These are phyloP conservation scores for Melanostoma scalare DNA, from an alignment of 2,888 invertebrate species.

Conservation along the genomic window DNA sequence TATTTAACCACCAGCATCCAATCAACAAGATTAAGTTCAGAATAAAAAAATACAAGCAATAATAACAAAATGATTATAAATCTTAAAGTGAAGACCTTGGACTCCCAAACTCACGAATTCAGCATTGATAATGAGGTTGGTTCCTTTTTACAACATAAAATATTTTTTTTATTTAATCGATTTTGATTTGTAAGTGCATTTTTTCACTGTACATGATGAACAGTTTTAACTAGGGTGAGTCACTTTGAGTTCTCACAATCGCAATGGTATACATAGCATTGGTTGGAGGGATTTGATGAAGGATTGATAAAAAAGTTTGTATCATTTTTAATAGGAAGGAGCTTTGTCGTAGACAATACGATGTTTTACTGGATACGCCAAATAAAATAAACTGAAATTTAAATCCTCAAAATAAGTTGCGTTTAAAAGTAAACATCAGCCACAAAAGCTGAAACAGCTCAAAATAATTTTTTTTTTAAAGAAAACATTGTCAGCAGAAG, in stretches of 20 bases:
- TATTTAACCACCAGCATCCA: not conserved
- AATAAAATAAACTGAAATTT: too few relatives aligned
- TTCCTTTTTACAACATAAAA: constrained; percentile 74
- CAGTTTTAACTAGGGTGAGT: constrained; percentile 47
- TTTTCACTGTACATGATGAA: constrained; percentile 12
- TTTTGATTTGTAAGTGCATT: constrained; percentile 43
- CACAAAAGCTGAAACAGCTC: too few relatives aligned
- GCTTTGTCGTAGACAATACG: not conserved
- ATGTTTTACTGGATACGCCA: too few relatives aligned
- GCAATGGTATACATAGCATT: constrained; percentile 21
- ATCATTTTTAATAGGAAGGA: not conserved
- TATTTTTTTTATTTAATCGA: constrained; percentile 53
- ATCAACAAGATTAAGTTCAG: constrained; percentile 8
- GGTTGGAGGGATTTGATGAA: constrained; percentile 20
- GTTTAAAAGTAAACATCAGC: too few relatives aligned
- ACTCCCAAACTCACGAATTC: constrained; percentile 92
- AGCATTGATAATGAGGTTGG: constrained; percentile 93
- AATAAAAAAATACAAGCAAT: constrained; percentile 25
- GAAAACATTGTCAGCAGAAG: too few relatives aligned
- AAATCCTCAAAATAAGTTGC: too few relatives aligned
- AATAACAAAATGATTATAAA: constrained; percentile 84
- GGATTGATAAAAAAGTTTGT: not conserved
- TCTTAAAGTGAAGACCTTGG: constrained; percentile 94
- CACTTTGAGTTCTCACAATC: constrained; percentile 27
- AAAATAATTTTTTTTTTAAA: too few relatives aligned